Evolutionary conservation across 2,797 vertebrate genomes (phyloP).

Genomic region (Chrosomus eos): DNA sequence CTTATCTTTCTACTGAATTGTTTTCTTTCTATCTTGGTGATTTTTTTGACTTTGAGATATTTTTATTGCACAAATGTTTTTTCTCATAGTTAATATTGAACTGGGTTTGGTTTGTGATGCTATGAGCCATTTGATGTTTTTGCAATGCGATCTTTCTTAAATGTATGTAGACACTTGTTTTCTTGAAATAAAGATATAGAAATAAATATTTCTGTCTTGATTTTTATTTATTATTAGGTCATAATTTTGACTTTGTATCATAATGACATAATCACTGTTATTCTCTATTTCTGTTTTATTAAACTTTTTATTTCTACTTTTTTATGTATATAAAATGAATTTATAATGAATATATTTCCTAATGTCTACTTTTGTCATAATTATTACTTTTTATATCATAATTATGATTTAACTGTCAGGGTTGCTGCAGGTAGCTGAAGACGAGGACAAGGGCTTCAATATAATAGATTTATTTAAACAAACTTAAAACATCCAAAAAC

Average conservation of each 20-base stretch:
- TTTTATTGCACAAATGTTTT: conserved; percentile 12
- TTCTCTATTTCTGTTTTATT: not conserved
- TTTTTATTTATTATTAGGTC: not conserved
- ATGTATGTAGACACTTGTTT: conserved; percentile 8
- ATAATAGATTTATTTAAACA: too few relatives aligned
- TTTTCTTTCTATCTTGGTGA: not conserved
- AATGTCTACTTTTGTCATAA: not conserved
- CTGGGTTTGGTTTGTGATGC: conserved; percentile 25
- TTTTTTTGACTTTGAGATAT: not conserved
- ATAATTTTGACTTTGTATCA: too few relatives aligned
- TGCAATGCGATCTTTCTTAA: conserved; percentile 6
- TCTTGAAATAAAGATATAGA: conserved; percentile 29
- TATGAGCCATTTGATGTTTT: conserved; percentile 30
- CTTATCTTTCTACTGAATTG: not conserved
- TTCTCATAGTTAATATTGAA: conserved; percentile 19
- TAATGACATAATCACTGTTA: not conserved
- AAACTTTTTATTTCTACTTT: too few relatives aligned
- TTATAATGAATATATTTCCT: not conserved
- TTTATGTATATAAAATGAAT: too few relatives aligned
- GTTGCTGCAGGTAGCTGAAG: too few relatives aligned
- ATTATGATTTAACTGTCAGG: too few relatives aligned
- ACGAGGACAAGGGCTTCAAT: too few relatives aligned
- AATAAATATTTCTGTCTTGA: not conserved
- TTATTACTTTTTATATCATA: not conserved
- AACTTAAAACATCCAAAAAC: too few relatives aligned